Percentiles rank a stretch among this genome's conserved stretches.
These are phyloP conservation scores for Phoxinus dragarum DNA, from an alignment of 2,797 vertebrate species.

Conservation along the genomic window DNA sequence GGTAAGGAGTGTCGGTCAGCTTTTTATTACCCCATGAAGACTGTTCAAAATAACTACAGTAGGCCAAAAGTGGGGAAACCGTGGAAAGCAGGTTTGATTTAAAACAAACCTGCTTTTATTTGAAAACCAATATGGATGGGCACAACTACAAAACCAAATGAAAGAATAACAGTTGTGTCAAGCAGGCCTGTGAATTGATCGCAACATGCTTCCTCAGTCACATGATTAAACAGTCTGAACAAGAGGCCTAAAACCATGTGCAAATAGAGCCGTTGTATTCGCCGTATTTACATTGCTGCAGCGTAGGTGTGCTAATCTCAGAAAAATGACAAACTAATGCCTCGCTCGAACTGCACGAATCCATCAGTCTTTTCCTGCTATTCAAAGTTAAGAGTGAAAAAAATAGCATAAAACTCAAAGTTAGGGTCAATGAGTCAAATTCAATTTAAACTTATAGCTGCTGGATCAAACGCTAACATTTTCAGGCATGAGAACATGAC, in stretches of 20 bases:
- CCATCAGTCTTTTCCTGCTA: constrained; percentile 43
- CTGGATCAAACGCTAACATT: constrained; percentile 35
- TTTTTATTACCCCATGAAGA: background rate
- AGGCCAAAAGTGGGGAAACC: constrained; percentile 6
- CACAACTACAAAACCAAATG: constrained; percentile 14
- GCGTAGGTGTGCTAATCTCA: constrained; percentile 49
- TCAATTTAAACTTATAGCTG: constrained; percentile 25
- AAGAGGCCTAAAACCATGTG: constrained; percentile 14
- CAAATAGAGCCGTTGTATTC: constrained; percentile 42
- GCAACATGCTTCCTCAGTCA: constrained; percentile 33
- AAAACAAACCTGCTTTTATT: constrained; percentile 26
- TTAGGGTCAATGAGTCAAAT: constrained; percentile 27
- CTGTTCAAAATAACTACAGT: background rate
- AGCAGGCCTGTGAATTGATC: constrained; percentile 21
- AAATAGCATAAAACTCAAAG: constrained; percentile 19
- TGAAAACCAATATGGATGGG: constrained; percentile 6
- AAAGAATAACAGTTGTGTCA: constrained; percentile 30
- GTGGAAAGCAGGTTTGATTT: background rate
- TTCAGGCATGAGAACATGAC: constrained; percentile 4
- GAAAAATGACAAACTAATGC: constrained; percentile 42
- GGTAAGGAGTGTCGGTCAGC: constrained; percentile 26
- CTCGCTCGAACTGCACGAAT: background rate
- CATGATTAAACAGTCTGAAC: constrained; percentile 41
- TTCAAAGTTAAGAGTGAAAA: constrained; percentile 21
- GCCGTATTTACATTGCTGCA: constrained; percentile 28